phyloP scores from a whole-genome alignment of 2,888 invertebrate species.

The Acrobasis suavella region DNA sequence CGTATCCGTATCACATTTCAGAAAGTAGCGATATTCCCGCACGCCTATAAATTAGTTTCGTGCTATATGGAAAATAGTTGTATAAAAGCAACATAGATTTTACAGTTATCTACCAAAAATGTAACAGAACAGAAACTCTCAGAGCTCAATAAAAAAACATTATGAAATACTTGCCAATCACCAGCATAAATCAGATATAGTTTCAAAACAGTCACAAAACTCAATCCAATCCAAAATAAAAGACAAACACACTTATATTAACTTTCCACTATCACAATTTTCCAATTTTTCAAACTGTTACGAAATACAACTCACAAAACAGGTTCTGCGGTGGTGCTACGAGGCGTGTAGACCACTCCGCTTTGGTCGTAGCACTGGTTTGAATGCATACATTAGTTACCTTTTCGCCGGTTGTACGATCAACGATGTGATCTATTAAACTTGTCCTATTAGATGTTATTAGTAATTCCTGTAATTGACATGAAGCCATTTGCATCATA shows the following conservation, averaged over 20 bases:
- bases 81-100: too few relatives aligned
- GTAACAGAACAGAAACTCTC: neutral
- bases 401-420: constrained; percentile 18
- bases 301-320: constrained; percentile 19
- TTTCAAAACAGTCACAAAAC: constrained; percentile 27
- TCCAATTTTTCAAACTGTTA: constrained; percentile 3
- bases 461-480: neutral
- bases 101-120: too few relatives aligned
- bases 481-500: neutral
- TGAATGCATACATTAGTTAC: neutral
- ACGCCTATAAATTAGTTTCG: neutral
- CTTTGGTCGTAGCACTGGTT: constrained; percentile 15
- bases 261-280: constrained; percentile 6
- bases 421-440: constrained; percentile 20
- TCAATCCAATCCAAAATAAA: neutral
- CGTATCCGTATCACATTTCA: neutral
- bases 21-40: neutral
- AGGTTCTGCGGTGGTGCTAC: constrained; percentile 5
- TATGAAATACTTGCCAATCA: constrained; percentile 21
- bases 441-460: constrained; percentile 20
- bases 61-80: too few relatives aligned
- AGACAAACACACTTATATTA: neutral
- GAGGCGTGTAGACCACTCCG: constrained; percentile 18
- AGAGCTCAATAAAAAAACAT: neutral
- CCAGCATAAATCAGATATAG: constrained; percentile 19